These are phyloP conservation scores for Myripristis jacobus DNA, from an alignment of 2,797 vertebrate species.

Conservation along the genomic window DNA sequence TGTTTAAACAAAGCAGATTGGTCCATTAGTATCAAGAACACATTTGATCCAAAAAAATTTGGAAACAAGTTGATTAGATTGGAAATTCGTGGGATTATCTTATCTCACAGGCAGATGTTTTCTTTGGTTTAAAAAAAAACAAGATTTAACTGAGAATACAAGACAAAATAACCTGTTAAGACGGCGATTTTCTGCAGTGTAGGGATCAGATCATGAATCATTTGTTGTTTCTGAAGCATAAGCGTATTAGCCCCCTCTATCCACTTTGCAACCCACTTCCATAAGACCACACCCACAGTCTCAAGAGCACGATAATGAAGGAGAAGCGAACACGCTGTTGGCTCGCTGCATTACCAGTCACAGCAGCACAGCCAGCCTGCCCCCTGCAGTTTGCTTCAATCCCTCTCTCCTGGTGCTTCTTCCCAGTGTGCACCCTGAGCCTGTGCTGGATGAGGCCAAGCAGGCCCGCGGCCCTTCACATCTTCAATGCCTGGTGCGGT, in stretches of 20 bases:
- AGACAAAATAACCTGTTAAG: too few relatives aligned
- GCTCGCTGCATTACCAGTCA: constrained; percentile 60
- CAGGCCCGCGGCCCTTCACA: constrained; percentile 59
- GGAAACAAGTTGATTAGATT: too few relatives aligned
- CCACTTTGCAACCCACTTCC: neutral
- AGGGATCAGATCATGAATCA: neutral
- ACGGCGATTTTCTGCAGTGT: too few relatives aligned
- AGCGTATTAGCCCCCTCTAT: neutral
- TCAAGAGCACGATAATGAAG: constrained; percentile 40
- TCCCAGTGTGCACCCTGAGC: constrained; percentile 52
- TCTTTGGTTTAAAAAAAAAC: too few relatives aligned
- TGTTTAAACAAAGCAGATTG: too few relatives aligned
- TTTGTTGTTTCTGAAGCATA: neutral
- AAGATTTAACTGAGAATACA: too few relatives aligned
- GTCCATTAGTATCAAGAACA: too few relatives aligned
- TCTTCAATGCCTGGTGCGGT: constrained; percentile 69
- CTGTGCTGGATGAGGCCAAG: constrained; percentile 63
- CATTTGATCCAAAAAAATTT: too few relatives aligned
- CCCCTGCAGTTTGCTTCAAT: constrained; percentile 69
- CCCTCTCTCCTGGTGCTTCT: constrained; percentile 48
- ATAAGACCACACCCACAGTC: constrained; percentile 1
- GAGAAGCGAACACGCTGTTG: constrained; percentile 30
- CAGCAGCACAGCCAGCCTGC: constrained; percentile 48
- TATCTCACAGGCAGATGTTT: too few relatives aligned
- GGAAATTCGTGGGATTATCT: too few relatives aligned